Conservation (phyloP, 2,113 vertebrate species). For the Carlito syrichta region DNA sequence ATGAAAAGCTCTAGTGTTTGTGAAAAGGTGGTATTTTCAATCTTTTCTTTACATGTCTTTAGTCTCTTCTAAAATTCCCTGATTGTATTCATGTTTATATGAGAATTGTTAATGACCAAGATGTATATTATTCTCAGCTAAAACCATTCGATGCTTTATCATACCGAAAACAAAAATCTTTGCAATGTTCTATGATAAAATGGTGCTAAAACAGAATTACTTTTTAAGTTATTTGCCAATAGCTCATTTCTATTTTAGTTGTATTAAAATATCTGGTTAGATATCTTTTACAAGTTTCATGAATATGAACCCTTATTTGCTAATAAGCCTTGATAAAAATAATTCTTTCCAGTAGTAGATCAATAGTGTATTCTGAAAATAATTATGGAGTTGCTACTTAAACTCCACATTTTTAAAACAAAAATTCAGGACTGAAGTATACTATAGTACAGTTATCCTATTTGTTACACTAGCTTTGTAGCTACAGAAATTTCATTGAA, state of each 20-base stretch:
- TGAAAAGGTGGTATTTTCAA: neutral
- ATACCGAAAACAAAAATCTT: constrained; percentile 32
- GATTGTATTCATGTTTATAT: neutral
- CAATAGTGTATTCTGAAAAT: constrained; percentile 16
- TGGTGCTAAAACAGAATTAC: neutral
- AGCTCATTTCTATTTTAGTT: constrained; percentile 27
- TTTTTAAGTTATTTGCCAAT: neutral
- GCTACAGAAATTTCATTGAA: constrained; percentile 59
- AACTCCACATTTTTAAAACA: constrained; percentile 43
- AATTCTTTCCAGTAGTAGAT: neutral
- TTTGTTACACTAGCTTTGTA: constrained; percentile 54
- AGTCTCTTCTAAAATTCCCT: neutral
- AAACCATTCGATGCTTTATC: constrained; percentile 16
- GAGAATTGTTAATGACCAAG: neutral
- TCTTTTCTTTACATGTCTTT: neutral
- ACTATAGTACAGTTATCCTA: constrained; percentile 35
- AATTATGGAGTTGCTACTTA: constrained; percentile 56
- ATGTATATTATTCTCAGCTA: neutral
- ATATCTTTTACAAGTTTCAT: neutral
- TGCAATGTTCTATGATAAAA: constrained; percentile 38
- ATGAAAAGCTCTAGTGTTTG: fast-evolving
- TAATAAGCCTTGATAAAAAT: neutral
- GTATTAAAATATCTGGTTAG: constrained; percentile 34
- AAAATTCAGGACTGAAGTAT: constrained; percentile 38
- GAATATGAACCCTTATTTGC: constrained; percentile 8